Evolutionary conservation across 2,888 invertebrate genomes (phyloP).

Genomic region (Pinctada fucata): DNA sequence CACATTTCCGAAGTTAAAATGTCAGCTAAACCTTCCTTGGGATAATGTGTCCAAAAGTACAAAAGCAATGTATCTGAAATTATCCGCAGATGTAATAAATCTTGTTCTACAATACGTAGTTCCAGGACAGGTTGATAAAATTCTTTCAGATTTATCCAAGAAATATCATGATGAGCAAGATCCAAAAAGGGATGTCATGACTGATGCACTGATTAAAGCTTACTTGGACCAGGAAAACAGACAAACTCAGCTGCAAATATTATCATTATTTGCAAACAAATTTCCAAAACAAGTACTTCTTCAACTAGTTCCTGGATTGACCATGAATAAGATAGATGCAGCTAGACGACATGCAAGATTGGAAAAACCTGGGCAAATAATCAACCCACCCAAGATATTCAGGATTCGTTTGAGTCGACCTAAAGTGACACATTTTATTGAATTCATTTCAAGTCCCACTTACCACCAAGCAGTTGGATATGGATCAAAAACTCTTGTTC

Average conservation of each 20-base stretch:
- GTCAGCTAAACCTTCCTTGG: conserved; percentile 8
- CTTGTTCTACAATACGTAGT: conserved; percentile 2
- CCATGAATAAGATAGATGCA: conserved; percentile 11
- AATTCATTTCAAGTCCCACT: conserved; percentile 9
- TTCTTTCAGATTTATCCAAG: not conserved
- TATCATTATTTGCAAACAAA: conserved; percentile 15
- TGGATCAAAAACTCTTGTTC: not conserved
- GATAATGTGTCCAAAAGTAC: conserved; percentile 14
- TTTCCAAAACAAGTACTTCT: conserved; percentile 3
- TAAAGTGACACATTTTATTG: conserved; percentile 13
- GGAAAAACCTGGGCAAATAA: conserved; percentile 1
- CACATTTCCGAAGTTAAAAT: conserved; percentile 2
- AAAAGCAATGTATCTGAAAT: conserved; percentile 18
- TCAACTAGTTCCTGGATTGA: conserved; percentile 2
- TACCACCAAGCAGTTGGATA: conserved; percentile 18
- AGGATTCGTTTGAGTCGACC: not conserved
- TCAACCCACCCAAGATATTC: not conserved
- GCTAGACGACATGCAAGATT: conserved; percentile 4
- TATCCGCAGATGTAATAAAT: conserved; percentile 7
- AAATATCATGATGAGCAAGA: not conserved
- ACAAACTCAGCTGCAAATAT: conserved; percentile 2
- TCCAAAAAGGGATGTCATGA: not conserved
- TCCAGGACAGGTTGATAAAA: not conserved
- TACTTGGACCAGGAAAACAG: not conserved
- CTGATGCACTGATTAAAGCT: not conserved